Conservation (phyloP, 2,113 vertebrate species). For the Chloebia gouldiae region DNA sequence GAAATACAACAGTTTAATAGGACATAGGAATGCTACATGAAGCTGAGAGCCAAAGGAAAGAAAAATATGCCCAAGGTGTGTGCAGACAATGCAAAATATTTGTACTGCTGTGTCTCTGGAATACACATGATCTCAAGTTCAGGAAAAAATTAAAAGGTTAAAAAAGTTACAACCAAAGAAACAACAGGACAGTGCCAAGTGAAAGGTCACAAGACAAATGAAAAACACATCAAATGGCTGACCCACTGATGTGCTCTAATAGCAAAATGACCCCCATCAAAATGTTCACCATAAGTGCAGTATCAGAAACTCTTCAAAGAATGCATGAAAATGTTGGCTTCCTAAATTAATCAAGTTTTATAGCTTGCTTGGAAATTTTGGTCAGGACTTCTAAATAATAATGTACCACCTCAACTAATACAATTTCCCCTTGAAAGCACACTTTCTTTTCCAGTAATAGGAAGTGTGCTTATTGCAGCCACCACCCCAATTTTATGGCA, state of each 20-base stretch:
- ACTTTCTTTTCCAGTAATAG: conserved; percentile 57
- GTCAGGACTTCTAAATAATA: conserved; percentile 37
- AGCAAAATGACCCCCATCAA: conserved; percentile 37
- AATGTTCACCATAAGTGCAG: background rate
- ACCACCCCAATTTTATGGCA: conserved; percentile 32
- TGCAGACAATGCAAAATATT: conserved; percentile 21
- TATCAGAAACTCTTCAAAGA: conserved; percentile 45
- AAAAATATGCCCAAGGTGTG: background rate
- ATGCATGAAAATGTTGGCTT: conserved; percentile 22
- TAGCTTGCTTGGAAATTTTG: conserved; percentile 54
- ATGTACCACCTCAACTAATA: conserved; percentile 22
- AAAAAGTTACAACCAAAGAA: conserved; percentile 44
- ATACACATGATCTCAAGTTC: background rate
- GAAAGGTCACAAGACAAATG: conserved; percentile 46
- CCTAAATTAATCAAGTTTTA: conserved; percentile 63
- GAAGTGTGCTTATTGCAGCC: conserved; percentile 27
- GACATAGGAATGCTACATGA: background rate
- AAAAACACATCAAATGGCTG: conserved; percentile 51
- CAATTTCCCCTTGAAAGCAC: conserved; percentile 46
- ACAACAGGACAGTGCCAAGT: conserved; percentile 47
- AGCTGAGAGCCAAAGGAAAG: background rate
- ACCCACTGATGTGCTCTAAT: conserved; percentile 11
- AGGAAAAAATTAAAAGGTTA: conserved; percentile 55
- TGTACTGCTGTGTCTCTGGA: background rate
- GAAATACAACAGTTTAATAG: background rate